A percentile compares a stretch with the other conserved stretches of the same genome.
Conservation (phyloP, 2,113 vertebrate species). For the Tichodroma muraria region DNA sequence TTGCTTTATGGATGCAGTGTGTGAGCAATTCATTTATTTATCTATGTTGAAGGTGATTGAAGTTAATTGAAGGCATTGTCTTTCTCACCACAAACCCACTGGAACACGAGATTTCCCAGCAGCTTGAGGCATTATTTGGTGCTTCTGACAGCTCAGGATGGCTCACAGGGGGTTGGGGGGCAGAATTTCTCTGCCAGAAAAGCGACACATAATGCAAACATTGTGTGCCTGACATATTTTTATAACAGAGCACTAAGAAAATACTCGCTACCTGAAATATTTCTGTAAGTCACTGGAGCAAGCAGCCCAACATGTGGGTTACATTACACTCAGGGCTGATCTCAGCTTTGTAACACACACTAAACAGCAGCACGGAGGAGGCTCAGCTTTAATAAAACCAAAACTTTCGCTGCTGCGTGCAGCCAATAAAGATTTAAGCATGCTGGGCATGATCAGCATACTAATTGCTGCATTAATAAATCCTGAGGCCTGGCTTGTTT, state of each 20-base stretch:
- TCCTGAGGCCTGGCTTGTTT: constrained; percentile 27
- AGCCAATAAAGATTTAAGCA: constrained; percentile 49
- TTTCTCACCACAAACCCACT: background rate
- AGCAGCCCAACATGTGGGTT: constrained; percentile 54
- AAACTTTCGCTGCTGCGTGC: constrained; percentile 5
- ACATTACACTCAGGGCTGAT: constrained; percentile 40
- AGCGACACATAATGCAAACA: constrained; percentile 22
- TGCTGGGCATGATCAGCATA: constrained; percentile 42
- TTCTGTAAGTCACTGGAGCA: constrained; percentile 52
- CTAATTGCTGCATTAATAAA: constrained; percentile 51
- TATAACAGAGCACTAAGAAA: constrained; percentile 35
- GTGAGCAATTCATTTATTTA: background rate
- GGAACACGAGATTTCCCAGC: background rate
- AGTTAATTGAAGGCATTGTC: background rate
- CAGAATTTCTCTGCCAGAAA: background rate
- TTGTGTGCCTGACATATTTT: constrained; percentile 4
- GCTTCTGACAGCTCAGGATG: background rate
- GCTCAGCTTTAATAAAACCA: constrained; percentile 40
- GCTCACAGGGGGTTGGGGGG: background rate
- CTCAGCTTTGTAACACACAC: constrained; percentile 55
- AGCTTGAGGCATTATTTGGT: background rate
- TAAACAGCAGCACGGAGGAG: constrained; percentile 29
- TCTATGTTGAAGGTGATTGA: background rate
- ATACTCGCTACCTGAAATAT: constrained; percentile 66
- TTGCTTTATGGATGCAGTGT: background rate